Base-by-base conservation (phyloP, 2,888 invertebrate genomes). In the Synanthedon tipuliformis region DNA sequence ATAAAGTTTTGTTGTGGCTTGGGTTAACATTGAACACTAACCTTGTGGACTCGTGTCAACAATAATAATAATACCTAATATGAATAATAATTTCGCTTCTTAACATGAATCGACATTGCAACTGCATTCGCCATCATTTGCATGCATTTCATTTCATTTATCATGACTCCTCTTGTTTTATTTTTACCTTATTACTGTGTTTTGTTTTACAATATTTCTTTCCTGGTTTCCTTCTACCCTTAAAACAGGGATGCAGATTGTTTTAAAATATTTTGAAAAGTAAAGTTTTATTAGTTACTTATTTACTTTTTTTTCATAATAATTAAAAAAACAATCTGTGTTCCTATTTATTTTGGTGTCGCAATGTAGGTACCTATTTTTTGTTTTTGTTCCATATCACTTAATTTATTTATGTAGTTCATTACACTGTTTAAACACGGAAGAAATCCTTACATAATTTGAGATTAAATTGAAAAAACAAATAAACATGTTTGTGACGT, bases 1-100 rank as follows among this genome's bases (percentile, higher is more conserved):
- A 12, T 13, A 75, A 85, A 86, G 86, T 85, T 77, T 87, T 87
- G 86, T 87, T 87, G 86, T 87, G 86, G 86, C 83, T 84, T 85
- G 80, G 82, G 81, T 74, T 61, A 18, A 16, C 45, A 50, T n/a
- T 64, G 68, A 18, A 49, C 10, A 50, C 50, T 64, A 69, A 72
- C 65, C 77, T 61, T 65, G 57, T 67, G 63, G 61, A 62, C 56
- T 56, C 50, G 57, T 69, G 63, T 71, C 68, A 76, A 75, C 76
- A 75, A 81, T 73, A 69, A n/a, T n/a, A n/a, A n/a, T n/a, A n/a
- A n/a, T n/a, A n/a, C n/a, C n/a, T n/a, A 56, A 55, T 61, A 56
- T 56, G 59, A 61, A 55, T 57, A 55, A 56, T 55, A 58, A 62
- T 66, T 65, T 64, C 69, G 73, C 75, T 75, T 76, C 67, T 69